These are phyloP conservation scores for Teleiodes luculella DNA, from an alignment of 2,888 invertebrate genomes.

Conservation along the genomic window DNA sequence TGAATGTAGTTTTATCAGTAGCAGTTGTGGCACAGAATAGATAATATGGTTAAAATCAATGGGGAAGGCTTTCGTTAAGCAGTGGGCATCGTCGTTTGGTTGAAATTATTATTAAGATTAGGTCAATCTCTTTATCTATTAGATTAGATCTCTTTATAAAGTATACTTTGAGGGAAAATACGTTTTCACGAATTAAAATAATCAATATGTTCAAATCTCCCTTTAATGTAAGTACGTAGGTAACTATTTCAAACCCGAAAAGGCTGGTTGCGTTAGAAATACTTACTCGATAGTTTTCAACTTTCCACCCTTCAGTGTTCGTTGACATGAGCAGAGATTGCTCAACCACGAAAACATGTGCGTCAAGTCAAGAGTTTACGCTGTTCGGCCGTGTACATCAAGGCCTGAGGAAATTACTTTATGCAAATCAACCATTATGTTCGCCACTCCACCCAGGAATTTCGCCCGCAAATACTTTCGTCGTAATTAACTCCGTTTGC, in stretches of 20 bases:
- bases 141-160: too few relatives aligned
- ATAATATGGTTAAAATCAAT: too few relatives aligned
- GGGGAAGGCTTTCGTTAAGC: too few relatives aligned
- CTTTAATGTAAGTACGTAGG: too few relatives aligned
- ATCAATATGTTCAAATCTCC: too few relatives aligned
- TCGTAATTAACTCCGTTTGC: constrained; percentile 18
- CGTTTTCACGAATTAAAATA: too few relatives aligned
- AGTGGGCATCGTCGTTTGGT: too few relatives aligned
- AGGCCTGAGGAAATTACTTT: constrained; percentile 55
- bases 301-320: background rate
- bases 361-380: constrained; percentile 6
- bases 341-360: background rate
- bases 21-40: too few relatives aligned
- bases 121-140: background rate
- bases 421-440: constrained; percentile 52
- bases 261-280: background rate
- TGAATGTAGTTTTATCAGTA: too few relatives aligned
- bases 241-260: background rate
- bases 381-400: constrained; percentile 21
- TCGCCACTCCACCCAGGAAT: constrained; percentile 25
- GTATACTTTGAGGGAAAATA: too few relatives aligned
- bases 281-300: background rate
- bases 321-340: constrained; percentile 2
- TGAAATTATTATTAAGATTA: too few relatives aligned
- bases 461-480: constrained; percentile 1